Base-by-base conservation (phyloP, 2,888 invertebrate genomes). In the Cheilosia variabilis region DNA sequence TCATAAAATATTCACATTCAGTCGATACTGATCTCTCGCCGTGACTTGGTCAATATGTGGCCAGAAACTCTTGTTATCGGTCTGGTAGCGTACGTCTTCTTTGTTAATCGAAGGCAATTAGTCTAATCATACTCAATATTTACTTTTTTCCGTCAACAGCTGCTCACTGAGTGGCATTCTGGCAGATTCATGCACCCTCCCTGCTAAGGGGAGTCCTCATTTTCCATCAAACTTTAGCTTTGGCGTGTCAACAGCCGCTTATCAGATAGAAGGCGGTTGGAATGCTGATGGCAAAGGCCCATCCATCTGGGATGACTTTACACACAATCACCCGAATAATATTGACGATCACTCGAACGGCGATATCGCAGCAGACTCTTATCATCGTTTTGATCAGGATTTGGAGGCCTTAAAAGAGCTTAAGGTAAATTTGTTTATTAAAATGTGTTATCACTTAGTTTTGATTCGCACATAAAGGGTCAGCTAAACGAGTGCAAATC, bases 331-430 rank as follows among this genome's bases (percentile, higher is more conserved):
- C 87, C 91, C 92, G 3, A 89, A 91, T 41, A 87, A 78, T 83
- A 92, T 94, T 0, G 89, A 88, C 7, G 93, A 94, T 87, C 88
- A 89, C 1, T 91, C 92, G 2, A 94, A 92, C 55, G 95, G 93
- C 0, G 94, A 95, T 88, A 89, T 94, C 2, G 93, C 94, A 0
- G 93, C 94, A 87, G 94, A 95, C 90, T 94, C 94, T 6, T 95
- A 95, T 90, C 93, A 95, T 90, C 92, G 92, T 77, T 94, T 93
- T 89, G 91, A 93, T 88, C 92, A 93, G 77, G 95, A 95, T 89
- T 93, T 95, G 2, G 88, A 92, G 55, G 91, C 94, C 24, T 88
- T 95, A 17, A 93, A 93, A 87, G 89, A 93, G 27, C 89, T 94
- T 4, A 93, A 93, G 58, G 93, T 94, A 72, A 65, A 31, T 60